Percentiles rank a stretch among this genome's conserved stretches.
Evolutionary conservation across 1,140 invertebrate genomes (phyloP).

Genomic region (Mizuhopecten yessoensis): DNA sequence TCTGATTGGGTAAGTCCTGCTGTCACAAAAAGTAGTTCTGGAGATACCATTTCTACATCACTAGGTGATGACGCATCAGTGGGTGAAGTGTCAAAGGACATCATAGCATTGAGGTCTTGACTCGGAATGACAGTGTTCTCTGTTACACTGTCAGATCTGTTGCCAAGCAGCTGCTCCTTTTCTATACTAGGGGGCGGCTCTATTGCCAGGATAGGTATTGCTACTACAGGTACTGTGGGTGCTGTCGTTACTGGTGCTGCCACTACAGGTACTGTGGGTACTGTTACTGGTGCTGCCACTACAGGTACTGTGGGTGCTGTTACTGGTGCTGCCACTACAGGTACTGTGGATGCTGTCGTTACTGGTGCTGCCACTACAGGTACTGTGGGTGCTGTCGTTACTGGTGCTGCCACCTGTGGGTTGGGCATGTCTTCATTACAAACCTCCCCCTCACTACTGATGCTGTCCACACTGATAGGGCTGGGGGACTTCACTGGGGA

Average conservation of each 20-base stretch:
- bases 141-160: neutral
- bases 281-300: neutral
- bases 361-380: neutral
- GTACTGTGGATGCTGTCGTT: neutral
- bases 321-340: neutral
- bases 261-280: too few species aligned
- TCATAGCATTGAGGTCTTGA: neutral
- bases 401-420: neutral
- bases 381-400: neutral
- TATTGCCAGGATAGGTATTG: too few species aligned
- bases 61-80: neutral
- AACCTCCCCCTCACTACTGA: conserved; percentile 14
- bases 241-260: too few species aligned
- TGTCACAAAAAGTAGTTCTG: conserved; percentile 36
- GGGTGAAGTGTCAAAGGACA: neutral
- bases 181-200: neutral
- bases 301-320: neutral
- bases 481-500: neutral
- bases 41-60: neutral
- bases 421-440: conserved; percentile 15
- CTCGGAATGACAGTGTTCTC: neutral
- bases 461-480: neutral
- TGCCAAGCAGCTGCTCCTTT: neutral
- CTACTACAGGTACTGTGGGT: too few species aligned
- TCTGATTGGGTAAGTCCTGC: conserved; percentile 55